Evolutionary conservation across 2,113 vertebrate genomes (phyloP).

Genomic region (Ciconia maguari): DNA sequence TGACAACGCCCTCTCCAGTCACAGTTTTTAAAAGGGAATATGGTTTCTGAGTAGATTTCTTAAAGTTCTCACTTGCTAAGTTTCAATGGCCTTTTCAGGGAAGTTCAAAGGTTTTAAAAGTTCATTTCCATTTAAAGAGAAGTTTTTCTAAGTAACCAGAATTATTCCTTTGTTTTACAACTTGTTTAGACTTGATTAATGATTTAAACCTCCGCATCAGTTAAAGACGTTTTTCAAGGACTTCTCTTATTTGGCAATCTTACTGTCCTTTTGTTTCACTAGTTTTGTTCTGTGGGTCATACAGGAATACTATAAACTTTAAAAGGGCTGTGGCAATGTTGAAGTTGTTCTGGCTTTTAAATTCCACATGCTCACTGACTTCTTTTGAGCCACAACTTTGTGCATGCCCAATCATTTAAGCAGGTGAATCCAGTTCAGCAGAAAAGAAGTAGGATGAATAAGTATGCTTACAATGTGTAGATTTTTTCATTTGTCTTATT

Average conservation of each 20-base stretch:
- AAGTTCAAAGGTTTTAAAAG: background rate
- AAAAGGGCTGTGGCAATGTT: background rate
- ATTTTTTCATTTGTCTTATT: background rate
- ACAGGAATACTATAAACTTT: background rate
- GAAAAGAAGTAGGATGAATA: background rate
- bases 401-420: background rate
- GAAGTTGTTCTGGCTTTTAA: background rate
- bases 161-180: background rate
- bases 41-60: background rate
- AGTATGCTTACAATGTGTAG: background rate
- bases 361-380: background rate
- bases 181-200: background rate
- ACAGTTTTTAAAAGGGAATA: background rate
- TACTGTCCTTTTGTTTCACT: background rate
- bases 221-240: background rate
- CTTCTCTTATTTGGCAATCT: background rate
- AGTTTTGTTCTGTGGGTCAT: background rate
- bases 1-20: background rate
- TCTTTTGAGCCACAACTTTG: conserved; percentile 24
- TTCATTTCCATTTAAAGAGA: background rate
- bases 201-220: background rate
- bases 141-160: background rate
- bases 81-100: background rate
- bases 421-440: background rate
- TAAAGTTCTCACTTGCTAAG: background rate